These are phyloP conservation scores for Portunus trituberculatus DNA, from an alignment of 1,140 invertebrate species.

Conservation along the genomic window DNA sequence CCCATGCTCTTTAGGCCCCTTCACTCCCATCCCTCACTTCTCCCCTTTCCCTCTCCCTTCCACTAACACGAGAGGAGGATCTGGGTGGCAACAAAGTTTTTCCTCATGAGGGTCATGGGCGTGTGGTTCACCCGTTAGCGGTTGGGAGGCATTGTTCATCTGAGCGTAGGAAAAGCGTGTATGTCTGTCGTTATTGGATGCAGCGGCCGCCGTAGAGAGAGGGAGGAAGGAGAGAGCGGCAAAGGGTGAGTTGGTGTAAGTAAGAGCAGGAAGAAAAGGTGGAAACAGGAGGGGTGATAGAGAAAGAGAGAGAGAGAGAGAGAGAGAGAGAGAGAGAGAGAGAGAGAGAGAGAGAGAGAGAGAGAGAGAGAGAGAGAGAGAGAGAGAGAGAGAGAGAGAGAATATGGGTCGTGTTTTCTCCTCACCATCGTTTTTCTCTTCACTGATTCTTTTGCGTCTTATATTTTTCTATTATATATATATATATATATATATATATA, in stretches of 20 bases:
- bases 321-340: background rate
- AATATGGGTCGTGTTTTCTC: background rate
- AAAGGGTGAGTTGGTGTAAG: background rate
- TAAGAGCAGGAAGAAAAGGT: background rate
- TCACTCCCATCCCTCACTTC: no score
- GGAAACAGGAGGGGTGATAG: background rate
- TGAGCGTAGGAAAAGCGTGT: background rate
- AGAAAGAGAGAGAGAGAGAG: background rate
- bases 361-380: background rate
- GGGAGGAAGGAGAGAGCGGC: background rate
- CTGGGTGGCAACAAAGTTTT: no score
- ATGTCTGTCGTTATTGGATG: constrained; percentile 8
- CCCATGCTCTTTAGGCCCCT: no score
- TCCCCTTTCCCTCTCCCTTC: no score
- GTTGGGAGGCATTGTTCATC: background rate
- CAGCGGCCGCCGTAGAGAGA: background rate
- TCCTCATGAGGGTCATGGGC: no score
- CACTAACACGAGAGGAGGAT: no score
- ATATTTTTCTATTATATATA: no score
- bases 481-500: no score
- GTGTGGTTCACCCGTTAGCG: background rate
- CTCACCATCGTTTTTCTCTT: no score
- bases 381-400: background rate
- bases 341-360: background rate
- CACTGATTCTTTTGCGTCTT: no score